Evolutionary conservation across 2,113 vertebrate genomes (phyloP).

Genomic region (zebrafish (Danio rerio)): DNA sequence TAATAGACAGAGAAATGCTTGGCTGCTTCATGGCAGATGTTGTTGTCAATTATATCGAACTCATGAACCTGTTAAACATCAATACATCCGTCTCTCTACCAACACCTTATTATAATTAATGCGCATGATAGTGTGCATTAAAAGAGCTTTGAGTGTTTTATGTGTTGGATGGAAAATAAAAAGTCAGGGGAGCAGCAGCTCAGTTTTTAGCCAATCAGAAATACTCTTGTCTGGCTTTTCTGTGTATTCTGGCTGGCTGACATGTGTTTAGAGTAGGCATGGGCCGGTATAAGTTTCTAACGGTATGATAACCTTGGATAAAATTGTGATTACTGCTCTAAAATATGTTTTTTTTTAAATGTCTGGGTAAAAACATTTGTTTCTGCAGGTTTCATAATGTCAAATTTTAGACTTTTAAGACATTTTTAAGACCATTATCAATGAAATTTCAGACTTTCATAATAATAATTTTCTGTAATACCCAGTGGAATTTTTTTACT

Average conservation of each 20-base stretch:
- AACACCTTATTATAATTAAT: not conserved
- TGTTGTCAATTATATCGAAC: conserved; percentile 36
- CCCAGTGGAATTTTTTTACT: too few species aligned
- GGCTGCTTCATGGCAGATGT: conserved; percentile 2
- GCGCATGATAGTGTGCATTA: not conserved
- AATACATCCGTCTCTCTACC: not conserved
- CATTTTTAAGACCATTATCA: too few species aligned
- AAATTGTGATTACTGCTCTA: too few species aligned
- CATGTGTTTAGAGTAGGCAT: too few species aligned
- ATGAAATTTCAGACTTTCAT: too few species aligned
- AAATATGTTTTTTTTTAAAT: too few species aligned
- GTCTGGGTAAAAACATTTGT: too few species aligned
- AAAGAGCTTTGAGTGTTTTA: not conserved
- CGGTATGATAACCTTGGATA: too few species aligned
- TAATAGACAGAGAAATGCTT: conserved; percentile 29
- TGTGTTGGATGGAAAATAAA: not conserved
- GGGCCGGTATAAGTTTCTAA: too few species aligned
- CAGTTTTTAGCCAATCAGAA: not conserved
- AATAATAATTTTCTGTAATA: too few species aligned
- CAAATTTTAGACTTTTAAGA: too few species aligned
- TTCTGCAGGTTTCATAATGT: too few species aligned
- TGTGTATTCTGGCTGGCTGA: not conserved
- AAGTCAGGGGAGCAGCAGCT: not conserved
- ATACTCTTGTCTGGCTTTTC: not conserved
- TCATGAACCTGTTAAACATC: not conserved